phyloP scores from a whole-genome alignment of 2,113 vertebrate species.

The Lasiurus borealis region DNA sequence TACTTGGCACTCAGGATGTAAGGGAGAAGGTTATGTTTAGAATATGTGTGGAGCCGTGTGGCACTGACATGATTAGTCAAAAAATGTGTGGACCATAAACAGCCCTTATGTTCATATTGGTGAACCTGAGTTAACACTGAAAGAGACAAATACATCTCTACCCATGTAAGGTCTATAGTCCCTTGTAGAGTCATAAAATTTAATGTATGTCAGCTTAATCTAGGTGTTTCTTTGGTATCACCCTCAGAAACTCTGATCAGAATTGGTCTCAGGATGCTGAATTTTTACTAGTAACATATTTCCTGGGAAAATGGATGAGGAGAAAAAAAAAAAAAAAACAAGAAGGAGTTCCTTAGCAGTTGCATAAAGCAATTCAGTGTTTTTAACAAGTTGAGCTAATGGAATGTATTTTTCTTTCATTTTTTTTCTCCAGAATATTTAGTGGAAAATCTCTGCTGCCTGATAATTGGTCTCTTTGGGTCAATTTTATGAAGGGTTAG shows the following conservation, averaged over 20 bases:
- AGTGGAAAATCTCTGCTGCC: not conserved
- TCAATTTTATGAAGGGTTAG: not conserved
- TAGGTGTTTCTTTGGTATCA: not conserved
- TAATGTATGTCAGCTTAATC: not conserved
- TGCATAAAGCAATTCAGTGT: not conserved
- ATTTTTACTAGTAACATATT: not conserved
- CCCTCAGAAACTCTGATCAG: not conserved
- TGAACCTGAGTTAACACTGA: not conserved
- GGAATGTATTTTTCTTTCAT: not conserved
- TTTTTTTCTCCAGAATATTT: not conserved
- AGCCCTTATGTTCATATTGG: not conserved
- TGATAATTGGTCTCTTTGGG: not conserved
- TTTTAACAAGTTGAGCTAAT: not conserved
- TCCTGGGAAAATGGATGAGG: not conserved
- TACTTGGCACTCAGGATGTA: not conserved
- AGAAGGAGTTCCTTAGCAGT: not conserved
- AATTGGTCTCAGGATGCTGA: not conserved
- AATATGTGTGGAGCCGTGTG: not conserved
- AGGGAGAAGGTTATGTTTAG: not conserved
- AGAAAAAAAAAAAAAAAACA: slow-evolving; percentile 4
- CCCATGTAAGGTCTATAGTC: not conserved
- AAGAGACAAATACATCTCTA: not conserved
- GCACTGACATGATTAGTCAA: not conserved
- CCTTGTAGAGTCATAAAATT: not conserved
- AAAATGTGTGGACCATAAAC: not conserved